A percentile compares a stretch with the other conserved stretches of the same genome.
Evolutionary conservation across 2,113 vertebrate genomes (phyloP).

Genomic region (Emydocephalus ijimae): DNA sequence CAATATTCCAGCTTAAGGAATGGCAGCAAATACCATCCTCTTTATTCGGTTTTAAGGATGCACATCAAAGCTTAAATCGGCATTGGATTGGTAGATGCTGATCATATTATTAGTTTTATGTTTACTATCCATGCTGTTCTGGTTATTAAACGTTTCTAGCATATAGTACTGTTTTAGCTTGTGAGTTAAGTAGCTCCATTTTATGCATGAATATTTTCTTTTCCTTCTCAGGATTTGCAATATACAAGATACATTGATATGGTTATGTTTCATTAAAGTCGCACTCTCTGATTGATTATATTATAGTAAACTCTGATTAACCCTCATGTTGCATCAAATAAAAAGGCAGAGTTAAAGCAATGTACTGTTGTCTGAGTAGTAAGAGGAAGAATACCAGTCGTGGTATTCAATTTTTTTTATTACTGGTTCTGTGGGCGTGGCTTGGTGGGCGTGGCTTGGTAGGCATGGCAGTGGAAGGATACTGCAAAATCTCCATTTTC

Average conservation of each 20-base stretch:
- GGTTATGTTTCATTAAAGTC: neutral
- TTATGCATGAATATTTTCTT: neutral
- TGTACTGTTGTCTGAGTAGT: neutral
- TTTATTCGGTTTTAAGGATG: neutral
- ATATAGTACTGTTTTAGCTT: neutral
- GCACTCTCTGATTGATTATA: neutral
- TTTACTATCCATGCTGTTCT: neutral
- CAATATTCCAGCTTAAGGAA: neutral
- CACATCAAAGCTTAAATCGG: neutral
- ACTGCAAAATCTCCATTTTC: too few relatives aligned
- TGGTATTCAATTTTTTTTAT: too few relatives aligned
- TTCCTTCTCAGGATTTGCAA: neutral
- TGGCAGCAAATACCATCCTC: neutral
- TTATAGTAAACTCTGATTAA: neutral
- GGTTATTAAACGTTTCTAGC: neutral
- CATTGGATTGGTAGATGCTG: neutral
- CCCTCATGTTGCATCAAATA: neutral
- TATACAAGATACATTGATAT: neutral
- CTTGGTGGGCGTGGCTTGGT: too few relatives aligned
- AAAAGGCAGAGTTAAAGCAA: neutral
- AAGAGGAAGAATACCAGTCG: neutral
- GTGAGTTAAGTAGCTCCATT: neutral
- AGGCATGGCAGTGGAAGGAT: too few relatives aligned
- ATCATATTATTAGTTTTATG: neutral
- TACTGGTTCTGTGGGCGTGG: too few relatives aligned